Evolutionary conservation across 2,113 vertebrate species (phyloP).

Genomic region (Anser brachyrhynchus): DNA sequence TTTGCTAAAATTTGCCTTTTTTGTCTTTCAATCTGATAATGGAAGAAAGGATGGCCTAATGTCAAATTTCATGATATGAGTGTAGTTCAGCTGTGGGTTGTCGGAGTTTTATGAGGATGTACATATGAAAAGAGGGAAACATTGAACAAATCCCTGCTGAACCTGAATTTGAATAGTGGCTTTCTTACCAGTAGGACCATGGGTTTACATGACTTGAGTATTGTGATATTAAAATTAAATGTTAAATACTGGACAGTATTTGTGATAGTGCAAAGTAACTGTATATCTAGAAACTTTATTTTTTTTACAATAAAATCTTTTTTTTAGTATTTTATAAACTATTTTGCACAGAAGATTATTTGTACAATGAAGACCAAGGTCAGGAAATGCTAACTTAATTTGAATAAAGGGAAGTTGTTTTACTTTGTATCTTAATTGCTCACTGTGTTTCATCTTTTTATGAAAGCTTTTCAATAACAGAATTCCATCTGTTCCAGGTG

Average conservation of each 20-base stretch:
- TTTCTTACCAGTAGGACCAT: constrained; percentile 29
- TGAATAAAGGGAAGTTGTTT: constrained; percentile 68
- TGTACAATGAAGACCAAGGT: constrained; percentile 48
- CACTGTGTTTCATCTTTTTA: not conserved
- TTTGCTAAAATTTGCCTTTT: not conserved
- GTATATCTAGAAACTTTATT: constrained; percentile 65
- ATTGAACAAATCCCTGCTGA: not conserved
- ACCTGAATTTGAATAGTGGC: constrained; percentile 21
- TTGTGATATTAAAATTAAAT: not conserved
- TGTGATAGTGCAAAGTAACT: constrained; percentile 43
- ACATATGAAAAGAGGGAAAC: not conserved
- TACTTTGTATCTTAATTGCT: not conserved
- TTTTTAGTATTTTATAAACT: constrained; percentile 69
- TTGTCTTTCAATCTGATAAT: not conserved
- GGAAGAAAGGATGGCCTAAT: not conserved
- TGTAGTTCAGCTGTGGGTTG: not conserved
- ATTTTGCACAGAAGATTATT: constrained; percentile 73
- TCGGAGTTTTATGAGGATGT: not conserved
- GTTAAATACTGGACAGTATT: constrained; percentile 14
- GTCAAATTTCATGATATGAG: not conserved
- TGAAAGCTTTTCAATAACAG: not conserved
- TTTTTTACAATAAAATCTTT: constrained; percentile 63
- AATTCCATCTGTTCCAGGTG: not conserved
- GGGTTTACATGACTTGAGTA: constrained; percentile 24
- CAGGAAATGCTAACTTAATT: constrained; percentile 47